These are phyloP conservation scores for Sinocyclocheilus anophthalmus DNA, from an alignment of 2,113 vertebrate genomes.

Conservation along the genomic window DNA sequence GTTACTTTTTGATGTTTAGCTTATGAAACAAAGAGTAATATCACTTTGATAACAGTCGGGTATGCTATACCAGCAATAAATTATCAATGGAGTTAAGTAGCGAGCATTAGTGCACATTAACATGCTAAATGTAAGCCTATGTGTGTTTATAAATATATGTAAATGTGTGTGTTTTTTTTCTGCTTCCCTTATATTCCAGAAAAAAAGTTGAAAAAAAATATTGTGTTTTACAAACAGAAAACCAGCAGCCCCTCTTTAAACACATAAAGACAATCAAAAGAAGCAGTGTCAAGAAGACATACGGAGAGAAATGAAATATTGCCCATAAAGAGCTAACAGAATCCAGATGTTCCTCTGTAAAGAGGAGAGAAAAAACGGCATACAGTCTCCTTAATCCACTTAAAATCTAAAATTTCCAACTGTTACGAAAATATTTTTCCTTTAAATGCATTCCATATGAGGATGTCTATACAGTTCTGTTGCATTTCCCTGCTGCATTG, in stretches of 20 bases:
- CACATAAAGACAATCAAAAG: slow-evolving; percentile 26
- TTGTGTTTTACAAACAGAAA: slow-evolving; percentile 11
- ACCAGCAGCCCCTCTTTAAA: slow-evolving; percentile 30
- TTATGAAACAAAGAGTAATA: neutral
- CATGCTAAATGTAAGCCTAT: neutral
- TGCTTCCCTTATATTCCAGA: neutral
- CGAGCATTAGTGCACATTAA: neutral
- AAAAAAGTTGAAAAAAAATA: neutral
- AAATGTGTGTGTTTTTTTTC: no score
- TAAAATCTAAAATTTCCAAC: slow-evolving; percentile 75
- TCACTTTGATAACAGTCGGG: neutral
- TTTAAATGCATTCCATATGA: slow-evolving; percentile 71
- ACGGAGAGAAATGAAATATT: slow-evolving; percentile 60
- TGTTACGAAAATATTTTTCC: slow-evolving; percentile 74
- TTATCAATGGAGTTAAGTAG: neutral
- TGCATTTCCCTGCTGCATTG: slow-evolving; percentile 54
- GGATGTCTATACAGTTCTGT: slow-evolving; percentile 58
- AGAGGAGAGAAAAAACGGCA: slow-evolving; percentile 49
- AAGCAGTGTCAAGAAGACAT: slow-evolving; percentile 64
- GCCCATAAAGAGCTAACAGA: slow-evolving; percentile 64
- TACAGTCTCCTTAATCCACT: slow-evolving; percentile 67
- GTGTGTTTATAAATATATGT: neutral
- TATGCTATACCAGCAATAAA: neutral
- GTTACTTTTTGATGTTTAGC: neutral
- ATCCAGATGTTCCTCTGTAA: slow-evolving; percentile 68